Base-by-base conservation (phyloP, 2,888 invertebrate genomes). In the Cosmopolites sordidus region DNA sequence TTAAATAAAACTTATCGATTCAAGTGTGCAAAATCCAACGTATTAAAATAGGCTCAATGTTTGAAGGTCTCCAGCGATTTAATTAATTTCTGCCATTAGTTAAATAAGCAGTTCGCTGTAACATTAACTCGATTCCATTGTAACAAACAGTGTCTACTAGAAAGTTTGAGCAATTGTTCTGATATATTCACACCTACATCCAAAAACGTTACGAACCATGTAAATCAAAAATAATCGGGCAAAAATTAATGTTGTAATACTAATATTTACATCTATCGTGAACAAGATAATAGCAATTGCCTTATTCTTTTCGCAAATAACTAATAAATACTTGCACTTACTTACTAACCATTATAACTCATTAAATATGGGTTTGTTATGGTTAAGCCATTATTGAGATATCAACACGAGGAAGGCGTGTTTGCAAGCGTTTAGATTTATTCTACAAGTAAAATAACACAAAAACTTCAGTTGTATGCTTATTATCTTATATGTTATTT, bases 391-490 rank as follows among this genome's bases (percentile, higher is more conserved):
- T 33, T 33, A 33, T 33, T 33, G 33, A 33, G 33, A 33, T 33
- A 33, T 33, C 33, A 33, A 33, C 33, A 33, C 33, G 33, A 33
- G 11, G 33, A 33, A 33, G 33, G 33, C 33, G 33, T 33, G 33
- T 11, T 33, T 5, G n/a, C 33, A 4, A 33, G n/a, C 33, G 11
- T 5, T 33, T 33, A 4, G 12, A n/a, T 12, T 12, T n/a, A 33
- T 12, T 22, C 8, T 22, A 22, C 3, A 22, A 22, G 4, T 22
- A 22, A 22, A 22, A 3, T 22, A 22, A 8, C 4, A 22, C 4
- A 22, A 22, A 22, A 22, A 22, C 4, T 22, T 22, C 22, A 22
- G 8, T 22, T 22, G 8, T 22, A 22, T 8, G 22, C 22, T 22
- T 22, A 22, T 22, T 22, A 22, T 22, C 22, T 22, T 22, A 8